These are phyloP conservation scores for Rafetus swinhoei DNA, from an alignment of 2,113 vertebrate genomes.

Conservation along the genomic window DNA sequence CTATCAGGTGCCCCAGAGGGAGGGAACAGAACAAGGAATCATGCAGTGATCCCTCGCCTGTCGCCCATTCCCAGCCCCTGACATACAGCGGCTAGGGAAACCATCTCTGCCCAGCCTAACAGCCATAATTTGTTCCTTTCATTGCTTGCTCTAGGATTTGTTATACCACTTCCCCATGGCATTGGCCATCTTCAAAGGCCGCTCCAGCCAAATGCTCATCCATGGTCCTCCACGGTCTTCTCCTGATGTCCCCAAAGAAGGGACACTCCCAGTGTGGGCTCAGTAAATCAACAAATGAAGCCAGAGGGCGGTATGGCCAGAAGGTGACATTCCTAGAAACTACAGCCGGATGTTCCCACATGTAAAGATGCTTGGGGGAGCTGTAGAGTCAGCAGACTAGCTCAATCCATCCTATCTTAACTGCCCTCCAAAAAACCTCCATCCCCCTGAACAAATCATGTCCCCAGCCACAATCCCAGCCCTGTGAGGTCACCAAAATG, in stretches of 20 bases:
- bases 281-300: rapidly evolving
- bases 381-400: no score
- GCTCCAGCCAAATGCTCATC: no score
- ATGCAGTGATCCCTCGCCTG: no score
- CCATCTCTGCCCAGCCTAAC: no score
- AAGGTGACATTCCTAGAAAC: neutral
- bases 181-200: no score
- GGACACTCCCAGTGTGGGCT: neutral
- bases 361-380: neutral
- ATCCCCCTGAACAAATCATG: neutral
- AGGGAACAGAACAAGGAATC: no score
- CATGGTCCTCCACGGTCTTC: neutral
- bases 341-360: neutral
- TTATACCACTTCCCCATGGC: neutral
- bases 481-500: no score
- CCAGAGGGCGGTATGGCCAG: neutral
- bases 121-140: neutral
- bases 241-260: neutral
- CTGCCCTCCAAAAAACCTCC: neutral
- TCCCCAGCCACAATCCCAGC: no score
- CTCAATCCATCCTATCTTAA: neutral
- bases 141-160: neutral
- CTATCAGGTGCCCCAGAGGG: no score
- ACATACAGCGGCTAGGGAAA: no score
- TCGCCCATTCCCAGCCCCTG: no score